phyloP scores from a whole-genome alignment of 35 echinoderm and acorn worm genomes.

The Heliocidaris erythrogramma region DNA sequence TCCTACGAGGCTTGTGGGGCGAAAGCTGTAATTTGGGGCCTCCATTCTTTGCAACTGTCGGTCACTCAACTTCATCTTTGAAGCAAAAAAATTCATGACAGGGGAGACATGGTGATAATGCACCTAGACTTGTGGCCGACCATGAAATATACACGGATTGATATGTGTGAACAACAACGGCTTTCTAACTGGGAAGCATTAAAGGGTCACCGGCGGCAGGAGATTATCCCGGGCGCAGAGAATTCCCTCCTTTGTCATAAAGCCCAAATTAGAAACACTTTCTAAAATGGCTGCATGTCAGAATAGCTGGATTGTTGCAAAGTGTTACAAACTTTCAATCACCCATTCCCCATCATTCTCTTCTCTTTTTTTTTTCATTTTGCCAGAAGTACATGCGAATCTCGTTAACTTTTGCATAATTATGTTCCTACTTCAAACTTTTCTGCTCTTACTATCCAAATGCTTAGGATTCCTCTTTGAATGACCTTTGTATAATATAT shows the following conservation, averaged over 20 bases:
- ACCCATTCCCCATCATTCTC: background rate
- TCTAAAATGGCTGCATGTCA: background rate
- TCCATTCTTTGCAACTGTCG: background rate
- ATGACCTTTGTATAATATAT: background rate
- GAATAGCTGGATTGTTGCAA: background rate
- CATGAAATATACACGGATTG: background rate
- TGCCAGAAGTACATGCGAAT: background rate
- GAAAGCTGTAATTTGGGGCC: background rate
- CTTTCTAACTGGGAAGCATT: background rate
- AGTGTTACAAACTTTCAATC: background rate
- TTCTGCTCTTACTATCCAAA: background rate
- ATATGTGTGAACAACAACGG: background rate
- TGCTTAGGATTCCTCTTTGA: background rate
- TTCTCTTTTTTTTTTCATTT: background rate
- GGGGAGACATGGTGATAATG: background rate
- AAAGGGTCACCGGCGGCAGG: background rate
- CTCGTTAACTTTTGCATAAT: background rate
- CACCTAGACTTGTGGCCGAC: background rate
- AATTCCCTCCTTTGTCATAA: slow-evolving; percentile 12
- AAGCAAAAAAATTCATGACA: background rate
- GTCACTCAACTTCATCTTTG: background rate
- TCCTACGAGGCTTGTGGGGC: background rate
- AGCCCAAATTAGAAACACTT: slow-evolving; percentile 42
- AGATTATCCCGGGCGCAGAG: background rate
- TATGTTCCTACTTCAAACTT: background rate